Evolutionary conservation across 2,888 invertebrate genomes (phyloP).

Genomic region (Apamea epomidion): DNA sequence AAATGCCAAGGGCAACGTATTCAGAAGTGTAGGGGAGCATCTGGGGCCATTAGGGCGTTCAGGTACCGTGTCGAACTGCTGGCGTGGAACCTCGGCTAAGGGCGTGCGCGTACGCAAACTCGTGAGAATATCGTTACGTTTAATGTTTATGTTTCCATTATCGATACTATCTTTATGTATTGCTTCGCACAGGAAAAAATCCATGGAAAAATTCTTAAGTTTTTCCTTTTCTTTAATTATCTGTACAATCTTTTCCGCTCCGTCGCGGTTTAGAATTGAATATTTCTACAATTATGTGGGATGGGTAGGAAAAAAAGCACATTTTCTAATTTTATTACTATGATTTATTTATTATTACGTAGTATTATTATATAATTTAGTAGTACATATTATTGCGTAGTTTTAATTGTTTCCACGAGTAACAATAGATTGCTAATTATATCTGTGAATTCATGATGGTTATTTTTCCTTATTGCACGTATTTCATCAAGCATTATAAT

Average conservation of each 20-base stretch:
- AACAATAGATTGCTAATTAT: conserved; percentile 22
- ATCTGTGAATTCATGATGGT: background rate
- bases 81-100: conserved; percentile 77
- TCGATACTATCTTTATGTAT: conserved; percentile 49
- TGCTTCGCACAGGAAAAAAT: conserved; percentile 37
- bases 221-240: conserved; percentile 32
- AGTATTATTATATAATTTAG: conserved; percentile 1
- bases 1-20: conserved; percentile 75
- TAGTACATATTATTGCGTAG: background rate
- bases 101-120: conserved; percentile 68
- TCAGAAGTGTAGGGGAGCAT: conserved; percentile 66
- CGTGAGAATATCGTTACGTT: conserved; percentile 66
- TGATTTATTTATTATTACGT: background rate
- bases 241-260: conserved; percentile 25
- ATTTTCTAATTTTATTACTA: conserved; percentile 2
- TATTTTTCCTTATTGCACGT: conserved; percentile 23
- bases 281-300: conserved; percentile 3
- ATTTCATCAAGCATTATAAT: background rate
- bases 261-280: conserved; percentile 1
- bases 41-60: conserved; percentile 79
- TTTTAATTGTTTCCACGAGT: background rate
- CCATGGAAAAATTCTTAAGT: conserved; percentile 10
- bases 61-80: conserved; percentile 81
- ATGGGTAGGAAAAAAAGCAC: conserved; percentile 3
- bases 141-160: conserved; percentile 54